phyloP scores from a whole-genome alignment of 2,888 invertebrate genomes.

The Ophraella communa region DNA sequence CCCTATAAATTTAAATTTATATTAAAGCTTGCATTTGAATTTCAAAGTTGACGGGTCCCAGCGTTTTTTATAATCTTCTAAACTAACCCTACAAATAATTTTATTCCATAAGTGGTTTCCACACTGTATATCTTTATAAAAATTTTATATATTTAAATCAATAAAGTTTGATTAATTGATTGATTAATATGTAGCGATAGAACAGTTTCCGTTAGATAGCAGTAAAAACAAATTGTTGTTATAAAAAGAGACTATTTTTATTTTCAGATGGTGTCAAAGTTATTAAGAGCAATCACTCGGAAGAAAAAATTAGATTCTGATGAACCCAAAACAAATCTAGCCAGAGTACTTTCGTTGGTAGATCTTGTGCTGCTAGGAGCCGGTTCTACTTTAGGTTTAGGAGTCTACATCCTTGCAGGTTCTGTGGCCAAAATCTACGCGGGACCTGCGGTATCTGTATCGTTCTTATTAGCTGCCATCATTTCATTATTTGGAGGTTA shows the following conservation, averaged over 20 bases:
- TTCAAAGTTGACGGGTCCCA: too few species aligned
- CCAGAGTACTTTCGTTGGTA: slow-evolving; percentile 77
- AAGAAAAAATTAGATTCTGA: slow-evolving; percentile 58
- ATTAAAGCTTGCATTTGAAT: too few species aligned
- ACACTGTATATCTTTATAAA: too few species aligned
- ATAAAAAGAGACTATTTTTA: background rate
- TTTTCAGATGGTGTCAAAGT: slow-evolving; percentile 16
- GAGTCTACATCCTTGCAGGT: slow-evolving; percentile 89
- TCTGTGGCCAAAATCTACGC: slow-evolving; percentile 80
- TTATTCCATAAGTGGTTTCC: too few species aligned
- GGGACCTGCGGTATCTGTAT: slow-evolving; percentile 85
- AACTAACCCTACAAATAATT: too few species aligned
- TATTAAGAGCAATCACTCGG: slow-evolving; percentile 50
- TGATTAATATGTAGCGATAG: too few species aligned
- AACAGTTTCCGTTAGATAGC: too few species aligned
- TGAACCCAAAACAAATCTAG: slow-evolving; percentile 62
- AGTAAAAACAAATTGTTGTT: too few species aligned
- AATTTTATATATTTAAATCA: too few species aligned
- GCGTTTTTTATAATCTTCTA: too few species aligned
- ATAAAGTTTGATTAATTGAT: too few species aligned
- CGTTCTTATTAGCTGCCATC: slow-evolving; percentile 85
- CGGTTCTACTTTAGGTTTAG: slow-evolving; percentile 86
- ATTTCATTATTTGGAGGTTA: slow-evolving; percentile 90
- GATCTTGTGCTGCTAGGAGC: slow-evolving; percentile 85
- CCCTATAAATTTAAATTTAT: too few species aligned